Percentiles rank a stretch among this genome's conserved stretches.
Conservation (phyloP, 2,888 invertebrate species). For the Lamproptera curius region DNA sequence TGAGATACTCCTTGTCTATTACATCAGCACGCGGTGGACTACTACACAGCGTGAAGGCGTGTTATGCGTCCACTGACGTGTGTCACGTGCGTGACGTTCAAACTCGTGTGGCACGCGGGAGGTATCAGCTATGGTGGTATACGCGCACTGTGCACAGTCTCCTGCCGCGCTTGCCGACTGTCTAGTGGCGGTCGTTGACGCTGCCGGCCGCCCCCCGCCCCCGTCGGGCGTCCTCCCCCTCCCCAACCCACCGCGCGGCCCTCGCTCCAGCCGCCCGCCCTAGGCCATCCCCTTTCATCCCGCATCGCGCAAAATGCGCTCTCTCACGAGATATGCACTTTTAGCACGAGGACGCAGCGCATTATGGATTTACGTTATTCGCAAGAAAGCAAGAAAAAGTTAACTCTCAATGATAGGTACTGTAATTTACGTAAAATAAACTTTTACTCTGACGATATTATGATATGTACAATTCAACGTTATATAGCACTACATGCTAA, state of each 20-base stretch:
- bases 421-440: no score
- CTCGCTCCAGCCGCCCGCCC: constrained; percentile 64
- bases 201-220: constrained; percentile 43
- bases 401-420: no score
- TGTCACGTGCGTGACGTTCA: constrained; percentile 37
- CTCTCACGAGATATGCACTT: constrained; percentile 27
- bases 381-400: no score
- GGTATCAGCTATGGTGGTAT: constrained; percentile 24
- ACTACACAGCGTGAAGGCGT: constrained; percentile 38
- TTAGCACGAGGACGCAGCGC: constrained; percentile 23
- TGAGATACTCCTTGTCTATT: no score
- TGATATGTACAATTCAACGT: no score
- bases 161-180: constrained; percentile 59
- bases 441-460: no score
- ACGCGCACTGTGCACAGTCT: constrained; percentile 51
- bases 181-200: constrained; percentile 75
- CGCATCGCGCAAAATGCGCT: constrained; percentile 35
- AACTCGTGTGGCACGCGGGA: constrained; percentile 23
- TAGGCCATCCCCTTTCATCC: constrained; percentile 46
- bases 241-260: constrained; percentile 54
- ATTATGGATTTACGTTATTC: no score
- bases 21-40: not conserved
- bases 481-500: no score
- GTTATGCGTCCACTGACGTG: no score
- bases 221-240: constrained; percentile 38